Evolutionary conservation across 2,797 vertebrate species (phyloP).

Genomic region (Coregonus ussuriensis): DNA sequence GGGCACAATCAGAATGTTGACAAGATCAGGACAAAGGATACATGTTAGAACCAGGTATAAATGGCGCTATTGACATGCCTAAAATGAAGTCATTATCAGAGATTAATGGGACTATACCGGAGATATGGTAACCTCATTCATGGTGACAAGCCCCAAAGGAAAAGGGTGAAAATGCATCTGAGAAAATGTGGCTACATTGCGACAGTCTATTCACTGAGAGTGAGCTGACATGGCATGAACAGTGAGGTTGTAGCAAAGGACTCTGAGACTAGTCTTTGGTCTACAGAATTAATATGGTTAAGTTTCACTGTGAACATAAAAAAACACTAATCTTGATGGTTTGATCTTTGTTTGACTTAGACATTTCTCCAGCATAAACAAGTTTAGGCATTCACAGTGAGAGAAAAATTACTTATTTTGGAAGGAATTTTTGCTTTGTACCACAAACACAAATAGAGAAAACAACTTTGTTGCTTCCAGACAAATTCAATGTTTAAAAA

Average conservation of each 20-base stretch:
- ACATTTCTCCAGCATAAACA: conserved; percentile 27
- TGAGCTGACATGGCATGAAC: background rate
- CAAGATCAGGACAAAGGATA: no score
- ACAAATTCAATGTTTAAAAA: conserved; percentile 48
- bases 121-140: background rate
- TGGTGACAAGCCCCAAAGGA: background rate
- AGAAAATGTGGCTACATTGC: background rate
- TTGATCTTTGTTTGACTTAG: conserved; percentile 22
- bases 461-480: conserved; percentile 29
- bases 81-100: background rate
- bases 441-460: conserved; percentile 47
- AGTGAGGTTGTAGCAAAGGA: background rate
- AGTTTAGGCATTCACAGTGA: conserved; percentile 20
- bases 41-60: no score
- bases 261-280: background rate
- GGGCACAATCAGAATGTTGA: no score
- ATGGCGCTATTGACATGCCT: background rate
- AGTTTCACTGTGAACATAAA: conserved; percentile 21
- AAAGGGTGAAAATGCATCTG: background rate
- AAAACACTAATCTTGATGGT: background rate
- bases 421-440: conserved; percentile 39
- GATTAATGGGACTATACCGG: background rate
- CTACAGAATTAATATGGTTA: background rate
- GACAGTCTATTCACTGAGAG: background rate
- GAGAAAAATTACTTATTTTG: conserved; percentile 13